phyloP scores from a whole-genome alignment of 2,797 vertebrate species.

The Amblyraja radiata region DNA sequence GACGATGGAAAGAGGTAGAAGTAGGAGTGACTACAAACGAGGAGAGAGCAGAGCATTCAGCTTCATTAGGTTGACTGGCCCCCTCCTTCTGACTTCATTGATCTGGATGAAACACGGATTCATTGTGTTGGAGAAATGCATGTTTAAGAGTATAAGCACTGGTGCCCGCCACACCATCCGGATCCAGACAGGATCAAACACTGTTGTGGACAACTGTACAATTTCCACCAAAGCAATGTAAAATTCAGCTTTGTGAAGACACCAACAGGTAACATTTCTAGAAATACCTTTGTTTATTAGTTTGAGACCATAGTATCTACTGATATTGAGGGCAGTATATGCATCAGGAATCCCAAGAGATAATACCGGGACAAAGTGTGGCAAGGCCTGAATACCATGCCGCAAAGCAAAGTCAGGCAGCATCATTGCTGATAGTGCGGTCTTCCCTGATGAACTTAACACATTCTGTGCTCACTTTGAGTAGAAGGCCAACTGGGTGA shows the following conservation, averaged over 20 bases:
- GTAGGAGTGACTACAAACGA: background rate
- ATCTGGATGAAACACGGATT: background rate
- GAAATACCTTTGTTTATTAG: background rate
- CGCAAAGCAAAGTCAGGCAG: too few relatives aligned
- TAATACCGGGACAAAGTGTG: too few relatives aligned
- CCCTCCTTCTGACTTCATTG: background rate
- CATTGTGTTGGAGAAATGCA: background rate
- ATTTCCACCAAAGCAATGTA: background rate
- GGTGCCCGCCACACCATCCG: background rate
- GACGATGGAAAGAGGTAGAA: background rate
- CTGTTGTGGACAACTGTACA: background rate
- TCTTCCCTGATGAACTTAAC: too few relatives aligned
- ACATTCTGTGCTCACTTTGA: too few relatives aligned
- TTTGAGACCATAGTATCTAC: background rate
- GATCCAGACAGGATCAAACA: background rate
- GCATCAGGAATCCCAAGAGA: too few relatives aligned
- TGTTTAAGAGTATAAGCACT: background rate
- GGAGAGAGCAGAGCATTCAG: background rate
- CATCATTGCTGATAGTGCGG: too few relatives aligned
- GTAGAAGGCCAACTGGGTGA: too few relatives aligned
- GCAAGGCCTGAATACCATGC: too few relatives aligned
- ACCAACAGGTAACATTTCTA: too few relatives aligned
- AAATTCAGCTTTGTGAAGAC: background rate
- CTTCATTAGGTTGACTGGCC: background rate
- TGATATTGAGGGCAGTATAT: background rate